These are phyloP conservation scores for Lithophane leautieri DNA, from an alignment of 2,888 invertebrate species.

Conservation along the genomic window DNA sequence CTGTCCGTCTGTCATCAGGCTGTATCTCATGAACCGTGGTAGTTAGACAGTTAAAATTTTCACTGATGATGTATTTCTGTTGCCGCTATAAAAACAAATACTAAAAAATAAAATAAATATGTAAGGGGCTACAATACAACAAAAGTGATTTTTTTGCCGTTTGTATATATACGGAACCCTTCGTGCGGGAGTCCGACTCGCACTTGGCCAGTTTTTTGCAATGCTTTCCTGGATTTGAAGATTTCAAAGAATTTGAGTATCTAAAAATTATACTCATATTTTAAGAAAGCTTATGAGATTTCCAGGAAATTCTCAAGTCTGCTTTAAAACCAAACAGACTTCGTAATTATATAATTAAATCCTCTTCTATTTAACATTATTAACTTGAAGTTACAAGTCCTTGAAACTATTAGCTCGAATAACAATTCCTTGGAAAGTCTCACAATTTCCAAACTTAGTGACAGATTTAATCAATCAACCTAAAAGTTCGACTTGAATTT, in stretches of 20 bases:
- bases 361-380: slow-evolving; percentile 27
- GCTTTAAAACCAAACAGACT: not conserved
- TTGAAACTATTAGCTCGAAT: slow-evolving; percentile 47
- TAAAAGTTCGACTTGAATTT: slow-evolving; percentile 38
- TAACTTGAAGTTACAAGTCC: slow-evolving; percentile 37
- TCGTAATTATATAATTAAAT: slow-evolving; percentile 9
- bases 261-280: not conserved
- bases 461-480: slow-evolving; percentile 60
- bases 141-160: too few relatives aligned
- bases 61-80: too few relatives aligned
- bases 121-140: too few relatives aligned
- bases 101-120: too few relatives aligned
- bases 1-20: too few relatives aligned
- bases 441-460: slow-evolving; percentile 44
- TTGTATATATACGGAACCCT: too few relatives aligned
- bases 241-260: not conserved
- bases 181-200: too few relatives aligned
- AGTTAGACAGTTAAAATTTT: too few relatives aligned
- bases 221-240: not conserved
- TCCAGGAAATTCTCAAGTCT: not conserved
- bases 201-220: too few relatives aligned
- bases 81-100: too few relatives aligned
- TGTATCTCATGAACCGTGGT: too few relatives aligned
- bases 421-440: slow-evolving; percentile 31
- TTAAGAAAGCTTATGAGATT: not conserved